Evolutionary conservation across 1,140 invertebrate species (phyloP), one percentile per base, ranked within the genome.

Genomic region (Zaprionus lachaisei): DNA sequence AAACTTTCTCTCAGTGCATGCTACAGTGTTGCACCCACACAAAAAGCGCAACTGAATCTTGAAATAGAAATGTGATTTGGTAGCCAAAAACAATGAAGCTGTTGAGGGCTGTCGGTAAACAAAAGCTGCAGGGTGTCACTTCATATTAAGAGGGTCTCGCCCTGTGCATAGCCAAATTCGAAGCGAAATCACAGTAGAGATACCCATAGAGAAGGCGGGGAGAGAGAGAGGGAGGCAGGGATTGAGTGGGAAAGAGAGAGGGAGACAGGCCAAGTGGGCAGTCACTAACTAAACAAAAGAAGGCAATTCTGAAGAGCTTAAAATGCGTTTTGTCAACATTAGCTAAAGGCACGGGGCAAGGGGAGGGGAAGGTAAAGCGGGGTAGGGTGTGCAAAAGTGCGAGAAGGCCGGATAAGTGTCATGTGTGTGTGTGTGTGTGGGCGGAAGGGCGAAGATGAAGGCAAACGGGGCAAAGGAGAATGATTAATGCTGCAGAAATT

Each of bases 291-390:
- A 81, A 90, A 89, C 84, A 90, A 89, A 80, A 82, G 81, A 77
- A 56, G 77, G 72, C 79, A 73, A 75, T 74, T 79, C 76, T 71
- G 77, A 85, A 85, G 86, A 85, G 85, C 85, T 90, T 90, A 90
- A 90, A 89, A 89, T 89, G 79, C 85, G 85, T 89, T 89, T 89
- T 89, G 85, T 89, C 85, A 89, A 89, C 85, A 89, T 90, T 85
- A 90, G 70, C 75, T 76, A 72, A 82, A 56, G 79, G 70, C 37
- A 3, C 4, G 7, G 47, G n/a, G 20, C 1, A 5, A 22, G 47
- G 49, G 28, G 34, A 38, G 41, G 1, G 49, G n/a, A 47, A 9
- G 7, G 41, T 17, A 20, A 41, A 7, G 38, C 14, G n/a, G 41
- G 15, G 31, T 6, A 34, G 55, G 17, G 34, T 20, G 38, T 49